A percentile compares a stretch with the other conserved stretches of the same genome.
These are phyloP conservation scores for Ifrita kowaldi DNA, from an alignment of 2,113 vertebrate genomes.

Conservation along the genomic window DNA sequence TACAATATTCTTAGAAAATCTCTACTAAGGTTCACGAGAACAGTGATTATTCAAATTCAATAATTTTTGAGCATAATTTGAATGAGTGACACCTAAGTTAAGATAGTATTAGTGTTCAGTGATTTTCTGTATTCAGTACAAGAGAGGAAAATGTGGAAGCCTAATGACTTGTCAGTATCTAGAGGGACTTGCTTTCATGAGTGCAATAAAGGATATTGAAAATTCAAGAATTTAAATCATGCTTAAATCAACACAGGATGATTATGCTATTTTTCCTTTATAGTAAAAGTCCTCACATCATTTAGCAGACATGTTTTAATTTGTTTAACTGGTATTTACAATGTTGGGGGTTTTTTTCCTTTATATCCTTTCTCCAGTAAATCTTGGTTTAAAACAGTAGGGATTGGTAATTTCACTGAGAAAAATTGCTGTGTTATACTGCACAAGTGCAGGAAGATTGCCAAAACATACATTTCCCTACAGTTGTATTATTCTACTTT, in stretches of 20 bases:
- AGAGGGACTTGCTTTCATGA: background rate
- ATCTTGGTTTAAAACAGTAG: background rate
- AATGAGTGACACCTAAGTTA: background rate
- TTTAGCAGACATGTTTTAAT: background rate
- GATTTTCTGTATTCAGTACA: background rate
- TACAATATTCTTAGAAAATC: background rate
- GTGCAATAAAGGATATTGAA: background rate
- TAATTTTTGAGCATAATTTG: background rate
- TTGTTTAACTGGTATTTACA: background rate
- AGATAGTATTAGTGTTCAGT: background rate
- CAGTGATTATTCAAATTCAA: background rate
- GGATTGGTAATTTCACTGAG: background rate
- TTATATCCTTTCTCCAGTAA: background rate
- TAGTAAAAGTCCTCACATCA: background rate
- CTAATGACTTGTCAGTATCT: background rate
- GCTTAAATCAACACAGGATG: background rate
- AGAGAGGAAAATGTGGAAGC: background rate
- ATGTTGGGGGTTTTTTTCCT: background rate
- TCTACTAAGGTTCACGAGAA: background rate
- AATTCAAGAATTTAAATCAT: background rate
- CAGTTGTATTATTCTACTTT: background rate
- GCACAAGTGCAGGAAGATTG: background rate
- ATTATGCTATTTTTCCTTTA: background rate
- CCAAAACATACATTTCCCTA: background rate
- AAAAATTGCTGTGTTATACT: background rate